phyloP scores from a whole-genome alignment of 2,888 invertebrate genomes.

The Drosophila lutescens region DNA sequence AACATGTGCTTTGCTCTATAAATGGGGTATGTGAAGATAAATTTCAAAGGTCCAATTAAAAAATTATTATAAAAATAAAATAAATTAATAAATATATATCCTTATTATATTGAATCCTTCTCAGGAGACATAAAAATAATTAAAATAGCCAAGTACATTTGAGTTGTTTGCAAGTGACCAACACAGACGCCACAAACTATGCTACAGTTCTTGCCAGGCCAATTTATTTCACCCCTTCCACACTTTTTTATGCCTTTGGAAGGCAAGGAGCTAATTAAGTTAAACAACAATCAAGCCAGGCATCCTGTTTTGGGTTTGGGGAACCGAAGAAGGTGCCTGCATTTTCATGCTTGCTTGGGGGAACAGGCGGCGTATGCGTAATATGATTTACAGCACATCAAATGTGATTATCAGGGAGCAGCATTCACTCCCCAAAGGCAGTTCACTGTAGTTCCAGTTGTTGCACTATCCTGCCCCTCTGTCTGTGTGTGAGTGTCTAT shows the following conservation, averaged over 20 bases:
- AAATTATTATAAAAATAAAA: no score
- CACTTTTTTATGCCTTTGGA: constrained; percentile 4
- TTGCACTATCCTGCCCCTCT: constrained; percentile 9
- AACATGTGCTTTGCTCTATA: not conserved
- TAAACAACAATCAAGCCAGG: constrained; percentile 65
- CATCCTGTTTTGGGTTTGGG: constrained; percentile 1
- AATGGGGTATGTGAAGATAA: constrained; percentile 4
- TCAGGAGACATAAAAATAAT: not conserved
- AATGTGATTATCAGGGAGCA: constrained; percentile 65
- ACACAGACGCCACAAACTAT: constrained; percentile 44
- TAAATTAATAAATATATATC: no score
- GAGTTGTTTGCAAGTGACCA: not conserved
- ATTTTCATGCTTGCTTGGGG: constrained; percentile 49
- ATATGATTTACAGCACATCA: constrained; percentile 71
- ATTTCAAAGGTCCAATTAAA: not conserved
- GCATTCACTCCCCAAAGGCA: constrained; percentile 20
- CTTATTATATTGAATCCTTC: no score
- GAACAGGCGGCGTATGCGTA: constrained; percentile 62
- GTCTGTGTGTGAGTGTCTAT: constrained; percentile 4
- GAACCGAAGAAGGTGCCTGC: not conserved
- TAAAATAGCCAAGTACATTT: not conserved
- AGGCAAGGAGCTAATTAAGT: constrained; percentile 61
- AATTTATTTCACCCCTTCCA: constrained; percentile 12
- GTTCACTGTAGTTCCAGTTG: constrained; percentile 18
- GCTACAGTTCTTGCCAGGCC: constrained; percentile 52